Evolutionary conservation across 2,888 invertebrate species (phyloP), one percentile per base, ranked within the genome.

Genomic region (Eupeodes luniger): DNA sequence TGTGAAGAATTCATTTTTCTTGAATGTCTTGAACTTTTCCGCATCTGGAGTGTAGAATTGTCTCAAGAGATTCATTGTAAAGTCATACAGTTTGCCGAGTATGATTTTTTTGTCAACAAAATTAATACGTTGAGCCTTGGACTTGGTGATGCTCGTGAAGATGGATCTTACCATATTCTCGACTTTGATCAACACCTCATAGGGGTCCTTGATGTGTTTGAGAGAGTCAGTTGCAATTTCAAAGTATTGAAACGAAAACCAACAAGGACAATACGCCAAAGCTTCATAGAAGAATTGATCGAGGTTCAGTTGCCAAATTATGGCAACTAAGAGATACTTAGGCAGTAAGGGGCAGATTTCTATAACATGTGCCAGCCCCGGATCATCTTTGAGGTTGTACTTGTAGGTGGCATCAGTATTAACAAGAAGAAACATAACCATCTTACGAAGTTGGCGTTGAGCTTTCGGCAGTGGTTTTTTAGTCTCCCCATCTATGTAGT

Each of bases 331-430:
- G 0, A 93, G 80, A 81, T 91, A 92, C 76, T 91, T 92, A 6
- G 93, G 90, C 66, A 93, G 66, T 76, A 91, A 82, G 5, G 92
- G 92, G 10, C 91, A 91, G 19, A 91, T 89, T 11, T 91, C 91
- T 11, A 92, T 64, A 2, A 92, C 81, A 86, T 92, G 92, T 5
- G 89, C 90, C 5, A 92, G 70, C 9, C 87, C 79, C 7, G 85
- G 77, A 76, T 92, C 92, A 14, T 91, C 90, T 5, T 89, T 90
- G 5, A 92, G 66, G 81, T 92, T 91, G 70, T 91, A 91, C 59
- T 91, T 91, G 57, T 91, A 92, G 0, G 91, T 91, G 1, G 91
- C 90, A 67, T 93, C 92, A 0, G 92, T 92, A 53, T 92, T 92
- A 0, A 91, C 64, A 47, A 92, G 81, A 2, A 93, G 81, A 61